Evolutionary conservation across 1,140 invertebrate genomes (phyloP).

Genomic region (Hyles euphorbiae): DNA sequence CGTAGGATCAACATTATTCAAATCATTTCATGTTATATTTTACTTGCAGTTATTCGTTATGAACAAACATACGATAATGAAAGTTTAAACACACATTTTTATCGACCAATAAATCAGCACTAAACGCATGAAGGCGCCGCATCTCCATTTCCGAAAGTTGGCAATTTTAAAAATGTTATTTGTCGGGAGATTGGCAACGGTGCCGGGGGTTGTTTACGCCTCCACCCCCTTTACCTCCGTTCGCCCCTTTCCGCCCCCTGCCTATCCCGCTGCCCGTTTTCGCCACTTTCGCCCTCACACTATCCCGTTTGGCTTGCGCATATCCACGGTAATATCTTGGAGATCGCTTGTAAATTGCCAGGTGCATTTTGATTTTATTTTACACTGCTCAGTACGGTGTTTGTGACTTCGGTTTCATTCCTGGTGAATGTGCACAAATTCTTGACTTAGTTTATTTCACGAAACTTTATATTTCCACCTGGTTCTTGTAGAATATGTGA

Average conservation of each 20-base stretch:
- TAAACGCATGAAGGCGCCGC: slow-evolving; percentile 16
- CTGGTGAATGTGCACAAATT: too few relatives aligned
- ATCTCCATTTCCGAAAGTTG: slow-evolving; percentile 22
- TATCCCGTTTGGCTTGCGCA: background rate
- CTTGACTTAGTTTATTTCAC: too few relatives aligned
- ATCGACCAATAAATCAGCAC: slow-evolving; percentile 23
- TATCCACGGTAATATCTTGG: slow-evolving; percentile 2
- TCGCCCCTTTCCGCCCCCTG: background rate
- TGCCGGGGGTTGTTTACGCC: slow-evolving; percentile 11
- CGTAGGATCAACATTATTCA: background rate
- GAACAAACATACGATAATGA: too few relatives aligned
- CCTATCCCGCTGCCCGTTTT: background rate
- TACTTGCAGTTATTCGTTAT: too few relatives aligned
- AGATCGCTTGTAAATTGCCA: background rate
- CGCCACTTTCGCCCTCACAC: slow-evolving; percentile 3
- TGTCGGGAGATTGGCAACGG: slow-evolving; percentile 21
- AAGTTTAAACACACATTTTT: slow-evolving; percentile 22
- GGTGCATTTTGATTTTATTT: slow-evolving; percentile 2
- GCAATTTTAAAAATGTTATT: slow-evolving; percentile 28
- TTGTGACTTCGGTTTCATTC: background rate
- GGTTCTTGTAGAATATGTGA: too few relatives aligned
- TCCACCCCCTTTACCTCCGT: background rate
- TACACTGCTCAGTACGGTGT: slow-evolving; percentile 2
- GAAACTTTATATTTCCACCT: too few relatives aligned
- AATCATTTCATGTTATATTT: background rate